Base-by-base conservation (phyloP, 2,113 vertebrate genomes). In the Corynorhinus townsendii region DNA sequence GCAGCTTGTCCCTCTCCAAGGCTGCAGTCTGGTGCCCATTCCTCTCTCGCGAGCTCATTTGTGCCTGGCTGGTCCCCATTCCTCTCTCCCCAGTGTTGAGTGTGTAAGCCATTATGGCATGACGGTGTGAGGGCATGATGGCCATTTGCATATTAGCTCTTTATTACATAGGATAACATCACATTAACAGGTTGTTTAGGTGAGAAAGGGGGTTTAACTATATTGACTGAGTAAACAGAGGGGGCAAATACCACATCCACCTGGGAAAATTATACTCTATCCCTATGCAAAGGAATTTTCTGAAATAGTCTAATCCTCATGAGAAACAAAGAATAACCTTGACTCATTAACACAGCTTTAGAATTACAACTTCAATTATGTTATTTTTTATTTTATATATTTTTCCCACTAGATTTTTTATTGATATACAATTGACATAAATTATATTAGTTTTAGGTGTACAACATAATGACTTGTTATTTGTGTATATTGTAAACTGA, bases 261-360 rank as follows among this genome's bases (percentile, higher is more conserved):
- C 9, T 68, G 56, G 56, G 85, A 62, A 80, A 76, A 62, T 62
- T 87, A 22, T 45, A 33, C 49, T 4, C n/a, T 76, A 45, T 62
- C 28, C 19, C 40, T 12, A 66, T 26, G 30, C 62, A 35, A 93
- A 86, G 59, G 28, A 26, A 82, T 91, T 93, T 93, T 91, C 87
- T 92, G 68, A 90, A 90, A 54, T 71, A 84, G 54, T 24, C 38
- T n/a, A 83, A 38, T 72, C 38, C 26, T 93, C 64, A 24, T 64
- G 38, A 79, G 86, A 93, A 93, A 86, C 62, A 76, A 81, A 91
- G 28, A 73, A 79, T 79, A 89, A 91, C 15, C 20, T 45, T 72
- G 54, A 52, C 9, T 35, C 26, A 6, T 81, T 86, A 49, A 89
- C 17, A 79, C 9, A 20, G 15, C 9, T 17, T 69, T 11, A 85